Base-by-base conservation (phyloP, 2,888 invertebrate genomes). In the Nomada hirtipes region DNA sequence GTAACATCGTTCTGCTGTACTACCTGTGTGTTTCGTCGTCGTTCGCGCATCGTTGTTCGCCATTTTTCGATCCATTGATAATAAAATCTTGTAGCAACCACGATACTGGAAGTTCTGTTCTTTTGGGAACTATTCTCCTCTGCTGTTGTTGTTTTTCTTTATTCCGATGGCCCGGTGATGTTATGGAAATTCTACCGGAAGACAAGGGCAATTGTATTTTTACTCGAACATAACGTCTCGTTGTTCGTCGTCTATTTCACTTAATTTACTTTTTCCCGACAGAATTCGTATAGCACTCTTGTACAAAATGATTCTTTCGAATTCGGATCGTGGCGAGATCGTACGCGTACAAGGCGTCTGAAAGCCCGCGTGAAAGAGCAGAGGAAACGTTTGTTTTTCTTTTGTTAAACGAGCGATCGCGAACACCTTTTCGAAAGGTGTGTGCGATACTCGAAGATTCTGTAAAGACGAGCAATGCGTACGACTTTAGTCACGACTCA, bases 1-100 rank as follows among this genome's bases (percentile, higher is more conserved):
- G 78, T 84, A 60, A 83, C 57, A 79, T 82, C 73, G 75, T 86
- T 86, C 73, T 86, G 67, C 74, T 87, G 74, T 83, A 76, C 71
- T 67, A 86, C 82, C 84, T 85, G 77, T 79, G 73, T 79, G 79
- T 87, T 76, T 84, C 61, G 76, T 71, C 61, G 64, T 83, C 77
- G 64, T 84, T 70, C 42, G 73, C 75, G 67, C 65, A 57, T 69
- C 61, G 74, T 74, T 72, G 50, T 74, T 82, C 78, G 72, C 72
- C 78, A 79, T 77, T 65, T 65, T 64, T 72, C 72, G 63, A 82
- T 73, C 64, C 74, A 77, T 82, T 79, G 68, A 71, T 79, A 79
- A 78, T 79, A 67, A 69, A 72, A 82, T 36, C 70, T 71, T 70
- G 60, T 72, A 69, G 81, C 47, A 65, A 81, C 63, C 59, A 80